phyloP scores from a whole-genome alignment of 1,140 invertebrate species.

The Hypsibius dujardini region DNA sequence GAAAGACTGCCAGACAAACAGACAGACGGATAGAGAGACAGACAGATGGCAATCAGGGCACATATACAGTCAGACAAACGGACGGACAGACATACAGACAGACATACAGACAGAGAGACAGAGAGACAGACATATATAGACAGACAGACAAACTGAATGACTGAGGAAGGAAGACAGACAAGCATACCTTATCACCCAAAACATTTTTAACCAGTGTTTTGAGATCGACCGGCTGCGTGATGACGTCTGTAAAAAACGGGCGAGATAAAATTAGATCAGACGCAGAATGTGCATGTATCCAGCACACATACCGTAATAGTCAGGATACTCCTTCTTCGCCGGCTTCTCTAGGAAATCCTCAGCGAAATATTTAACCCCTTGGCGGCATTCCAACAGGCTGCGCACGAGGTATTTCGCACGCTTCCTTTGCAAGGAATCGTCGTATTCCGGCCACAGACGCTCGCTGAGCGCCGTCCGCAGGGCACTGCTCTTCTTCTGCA shows the following conservation, averaged over 20 bases:
- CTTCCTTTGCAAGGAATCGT: neutral
- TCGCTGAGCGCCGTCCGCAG: neutral
- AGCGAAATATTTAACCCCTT: neutral
- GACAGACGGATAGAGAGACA: slow-evolving; percentile 27
- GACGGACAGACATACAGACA: neutral
- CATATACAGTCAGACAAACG: neutral
- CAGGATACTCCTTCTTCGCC: slow-evolving; percentile 80
- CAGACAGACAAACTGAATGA: neutral
- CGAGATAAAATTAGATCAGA: no score
- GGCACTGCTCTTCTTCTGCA: neutral
- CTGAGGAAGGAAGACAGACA: neutral
- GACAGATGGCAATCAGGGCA: neutral
- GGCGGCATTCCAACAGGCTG: neutral
- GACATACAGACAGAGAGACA: neutral
- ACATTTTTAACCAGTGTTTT: slow-evolving; percentile 78
- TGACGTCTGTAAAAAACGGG: slow-evolving; percentile 44
- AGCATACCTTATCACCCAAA: slow-evolving; percentile 40
- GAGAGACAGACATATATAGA: neutral
- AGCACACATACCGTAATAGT: slow-evolving; percentile 49
- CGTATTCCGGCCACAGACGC: slow-evolving; percentile 8
- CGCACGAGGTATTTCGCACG: neutral
- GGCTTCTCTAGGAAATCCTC: slow-evolving; percentile 89
- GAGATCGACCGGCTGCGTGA: slow-evolving; percentile 83
- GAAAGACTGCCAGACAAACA: slow-evolving; percentile 20
- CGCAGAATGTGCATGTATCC: no score